phyloP scores from a whole-genome alignment of 2,113 vertebrate species.

The Leptocoma aspasia region DNA sequence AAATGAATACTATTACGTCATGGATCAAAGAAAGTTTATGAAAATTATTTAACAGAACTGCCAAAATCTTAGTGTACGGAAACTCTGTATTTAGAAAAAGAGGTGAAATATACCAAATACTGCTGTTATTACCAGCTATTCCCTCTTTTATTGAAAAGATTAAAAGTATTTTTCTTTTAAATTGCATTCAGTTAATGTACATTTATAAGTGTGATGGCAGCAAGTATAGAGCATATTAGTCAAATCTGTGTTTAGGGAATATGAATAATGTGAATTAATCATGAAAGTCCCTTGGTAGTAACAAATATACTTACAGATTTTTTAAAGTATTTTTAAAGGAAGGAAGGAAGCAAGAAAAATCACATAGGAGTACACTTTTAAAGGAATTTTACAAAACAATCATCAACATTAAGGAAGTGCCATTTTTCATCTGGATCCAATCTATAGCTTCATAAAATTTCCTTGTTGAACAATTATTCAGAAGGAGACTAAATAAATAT shows the following conservation, averaged over 20 bases:
- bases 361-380: background rate
- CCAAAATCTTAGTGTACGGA: background rate
- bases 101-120: background rate
- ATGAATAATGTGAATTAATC: conserved; percentile 43
- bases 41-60: background rate
- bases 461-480: background rate
- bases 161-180: conserved; percentile 46
- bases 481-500: background rate
- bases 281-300: conserved; percentile 15
- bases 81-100: background rate
- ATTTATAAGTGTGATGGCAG: conserved; percentile 17
- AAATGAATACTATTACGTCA: background rate
- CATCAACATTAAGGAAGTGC: background rate
- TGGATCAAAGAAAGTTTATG: background rate
- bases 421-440: conserved; percentile 30
- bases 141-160: conserved; percentile 5
- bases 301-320: conserved; percentile 8
- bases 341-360: conserved; percentile 21
- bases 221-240: conserved; percentile 4
- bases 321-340: conserved; percentile 10
- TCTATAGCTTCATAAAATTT: conserved; percentile 26
- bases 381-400: background rate
- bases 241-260: conserved; percentile 52
- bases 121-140: background rate
- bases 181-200: conserved; percentile 6